Conservation (phyloP, 1,140 invertebrate genomes). For the Bombus confusus region DNA sequence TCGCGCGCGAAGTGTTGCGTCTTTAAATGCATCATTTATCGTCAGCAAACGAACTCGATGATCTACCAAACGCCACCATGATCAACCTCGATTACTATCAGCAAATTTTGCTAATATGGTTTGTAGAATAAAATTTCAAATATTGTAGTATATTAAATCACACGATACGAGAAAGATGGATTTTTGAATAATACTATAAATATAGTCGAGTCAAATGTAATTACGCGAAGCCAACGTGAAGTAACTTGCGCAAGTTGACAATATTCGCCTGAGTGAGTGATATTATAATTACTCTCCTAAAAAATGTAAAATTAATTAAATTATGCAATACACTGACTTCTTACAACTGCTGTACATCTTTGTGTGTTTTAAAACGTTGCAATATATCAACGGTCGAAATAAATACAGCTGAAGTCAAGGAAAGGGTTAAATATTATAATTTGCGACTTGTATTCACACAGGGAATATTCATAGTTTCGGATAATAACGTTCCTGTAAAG, state of each 20-base stretch:
- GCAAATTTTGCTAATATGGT: not conserved
- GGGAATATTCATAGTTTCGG: not conserved
- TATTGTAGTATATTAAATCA: not conserved
- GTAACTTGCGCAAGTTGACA: not conserved
- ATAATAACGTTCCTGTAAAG: not conserved
- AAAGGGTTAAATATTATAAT: not conserved
- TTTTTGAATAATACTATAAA: not conserved
- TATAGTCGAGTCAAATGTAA: not conserved
- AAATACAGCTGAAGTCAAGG: not conserved
- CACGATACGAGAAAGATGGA: not conserved
- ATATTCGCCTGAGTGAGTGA: not conserved
- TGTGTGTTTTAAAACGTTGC: not conserved
- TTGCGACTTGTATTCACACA: not conserved
- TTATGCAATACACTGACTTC: not conserved
- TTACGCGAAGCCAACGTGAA: not conserved
- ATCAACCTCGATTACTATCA: not conserved
- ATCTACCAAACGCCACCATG: not conserved
- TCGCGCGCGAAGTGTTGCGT: not conserved
- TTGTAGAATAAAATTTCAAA: not conserved
- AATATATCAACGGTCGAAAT: not conserved
- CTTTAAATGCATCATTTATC: constrained; percentile 1
- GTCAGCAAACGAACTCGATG: not conserved
- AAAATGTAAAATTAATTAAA: not conserved
- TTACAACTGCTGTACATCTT: not conserved
- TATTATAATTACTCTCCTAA: not conserved